Base-by-base conservation (phyloP, 2,113 vertebrate genomes). In the Tachysurus vachellii region DNA sequence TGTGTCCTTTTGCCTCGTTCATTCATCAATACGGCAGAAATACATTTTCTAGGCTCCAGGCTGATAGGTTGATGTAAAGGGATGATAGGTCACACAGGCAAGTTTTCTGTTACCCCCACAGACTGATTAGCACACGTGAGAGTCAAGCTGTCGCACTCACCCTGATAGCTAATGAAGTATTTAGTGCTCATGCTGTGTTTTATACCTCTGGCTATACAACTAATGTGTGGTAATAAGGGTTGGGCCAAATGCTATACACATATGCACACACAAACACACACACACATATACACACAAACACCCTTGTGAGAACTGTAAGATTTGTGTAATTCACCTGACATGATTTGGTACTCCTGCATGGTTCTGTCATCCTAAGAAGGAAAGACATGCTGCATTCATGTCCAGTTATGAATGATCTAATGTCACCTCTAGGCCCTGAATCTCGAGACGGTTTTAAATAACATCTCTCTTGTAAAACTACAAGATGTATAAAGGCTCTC, bases 181-280 rank as follows among this genome's bases (percentile, higher is more conserved):
- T 88, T 66, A 47, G 36, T 80, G 17, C 75, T 61, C 44, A 36
- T 73, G 50, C 73, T 23, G 28, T 56, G 56, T 76, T 57, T 77
- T 47, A 70, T 56, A 70, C 14, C n/a, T 50, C 56, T 79, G 68
- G 50, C 70, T 71, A 76, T 83, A 83, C 73, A 80, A 68, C 68
- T 57, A 84, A 80, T 79, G 56, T 82, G 70, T 77, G 44, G 54
- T 89, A 86, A 90, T 86, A 86, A 86, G 86, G 68, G 71, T 23
- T 36, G 17, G 66, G 73, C 80, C 79, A 82, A 84, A 86, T 57
- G 44, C 75, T 61, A 89, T 73, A 85, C 26, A 80, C 36, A 79
- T 47, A 73, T 62, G 61, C 62, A 19, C 36, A n/a, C 66, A 42
- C 28, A 70, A 73, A 73, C 36, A 71, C 21, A 82, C 61, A 62